Evolutionary conservation across 2,888 invertebrate species (phyloP).

Genomic region (Branchipolynoe longqiensis): DNA sequence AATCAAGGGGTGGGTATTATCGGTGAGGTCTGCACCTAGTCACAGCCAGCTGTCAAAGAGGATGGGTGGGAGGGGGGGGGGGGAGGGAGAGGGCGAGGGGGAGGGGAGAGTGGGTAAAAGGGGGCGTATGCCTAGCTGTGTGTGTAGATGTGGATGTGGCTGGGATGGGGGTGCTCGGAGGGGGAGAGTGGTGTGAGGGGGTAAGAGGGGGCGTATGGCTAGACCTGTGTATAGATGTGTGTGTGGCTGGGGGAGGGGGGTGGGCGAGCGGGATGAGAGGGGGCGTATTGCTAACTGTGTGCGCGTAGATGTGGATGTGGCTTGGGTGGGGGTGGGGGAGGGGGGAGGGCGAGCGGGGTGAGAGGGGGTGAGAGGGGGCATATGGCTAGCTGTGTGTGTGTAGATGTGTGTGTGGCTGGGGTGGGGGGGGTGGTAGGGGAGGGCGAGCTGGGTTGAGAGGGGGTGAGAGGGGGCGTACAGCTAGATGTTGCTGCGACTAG

Average conservation of each 20-base stretch:
- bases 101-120: not conserved
- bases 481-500: not conserved
- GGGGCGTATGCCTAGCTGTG: not conserved
- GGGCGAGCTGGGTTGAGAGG: not conserved
- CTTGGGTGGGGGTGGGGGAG: not conserved
- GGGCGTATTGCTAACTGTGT: not conserved
- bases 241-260: not conserved
- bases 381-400: not conserved
- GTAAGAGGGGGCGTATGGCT: too few species aligned
- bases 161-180: not conserved
- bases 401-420: not conserved
- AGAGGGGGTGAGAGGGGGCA: not conserved
- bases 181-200: not conserved
- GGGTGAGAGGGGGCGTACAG: not conserved
- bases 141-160: not conserved
- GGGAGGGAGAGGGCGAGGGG: not conserved
- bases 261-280: not conserved
- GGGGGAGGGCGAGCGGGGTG: not conserved
- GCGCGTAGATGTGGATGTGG: not conserved
- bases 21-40: not conserved
- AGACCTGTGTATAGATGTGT: too few species aligned
- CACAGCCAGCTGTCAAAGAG: not conserved
- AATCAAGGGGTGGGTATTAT: slow-evolving; percentile 24
- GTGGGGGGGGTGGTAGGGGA: not conserved
- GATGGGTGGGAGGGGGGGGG: not conserved